Conservation (phyloP, 2,797 vertebrate species). For the Glyptemys insculpta region DNA sequence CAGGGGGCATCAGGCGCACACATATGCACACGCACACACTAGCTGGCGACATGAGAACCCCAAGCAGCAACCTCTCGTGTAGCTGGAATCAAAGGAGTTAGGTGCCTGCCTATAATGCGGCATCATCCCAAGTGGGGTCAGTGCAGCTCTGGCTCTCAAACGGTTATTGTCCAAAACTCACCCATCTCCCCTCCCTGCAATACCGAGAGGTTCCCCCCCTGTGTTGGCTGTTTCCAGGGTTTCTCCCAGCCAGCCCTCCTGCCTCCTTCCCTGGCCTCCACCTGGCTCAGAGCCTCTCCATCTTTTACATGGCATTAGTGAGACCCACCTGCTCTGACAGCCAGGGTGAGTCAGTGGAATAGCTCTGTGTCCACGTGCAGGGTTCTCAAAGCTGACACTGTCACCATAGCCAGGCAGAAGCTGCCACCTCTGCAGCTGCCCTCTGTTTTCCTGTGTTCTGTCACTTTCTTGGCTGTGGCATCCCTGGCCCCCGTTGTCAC, state of each 20-base stretch:
- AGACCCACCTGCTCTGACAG: background rate
- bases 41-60: background rate
- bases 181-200: background rate
- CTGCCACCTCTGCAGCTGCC: too few species aligned
- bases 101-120: background rate
- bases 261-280: too few species aligned
- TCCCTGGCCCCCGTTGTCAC: background rate
- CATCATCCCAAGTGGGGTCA: background rate
- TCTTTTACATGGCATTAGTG: background rate
- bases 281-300: background rate
- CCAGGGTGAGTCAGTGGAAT: background rate
- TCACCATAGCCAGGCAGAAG: background rate
- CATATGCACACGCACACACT: accelerated
- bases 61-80: background rate
- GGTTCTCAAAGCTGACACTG: background rate
- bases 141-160: background rate
- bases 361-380: background rate
- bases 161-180: background rate
- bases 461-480: background rate
- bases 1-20: too few species aligned
- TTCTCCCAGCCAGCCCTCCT: background rate
- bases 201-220: too few species aligned
- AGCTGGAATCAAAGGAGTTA: background rate
- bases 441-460: background rate
- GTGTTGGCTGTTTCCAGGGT: background rate